Base-by-base conservation (phyloP, 2,888 invertebrate genomes). In the Polymixis flavicincta region DNA sequence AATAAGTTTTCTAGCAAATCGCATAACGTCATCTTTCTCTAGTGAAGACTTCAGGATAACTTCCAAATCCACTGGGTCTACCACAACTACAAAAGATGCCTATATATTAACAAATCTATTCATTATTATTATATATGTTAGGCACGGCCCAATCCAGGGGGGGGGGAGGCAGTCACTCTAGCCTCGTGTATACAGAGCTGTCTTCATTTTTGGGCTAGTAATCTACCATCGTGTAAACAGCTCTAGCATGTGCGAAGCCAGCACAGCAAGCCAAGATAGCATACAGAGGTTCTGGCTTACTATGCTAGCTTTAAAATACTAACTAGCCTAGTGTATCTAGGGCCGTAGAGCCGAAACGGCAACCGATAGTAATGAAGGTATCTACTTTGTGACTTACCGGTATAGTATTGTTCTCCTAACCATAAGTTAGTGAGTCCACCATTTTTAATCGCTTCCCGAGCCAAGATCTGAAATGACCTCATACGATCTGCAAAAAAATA, bases 11-110 rank as follows among this genome's bases (percentile, higher is more conserved):
- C 72, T 76, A 1, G 82, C 61, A 25, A 88, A 81, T 5, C 83
- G 78, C 71, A 88, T 80, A 0, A 88, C 22, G 11, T 90, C 88
- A 9, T 90, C 90, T 63, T 93, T 93, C 63, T 92, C 91, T 52
- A 93, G 73, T 25, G 88, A 90, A 0, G 82, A 78, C 70, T 91
- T 92, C 48, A 91, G 45, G 9, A 93, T 76, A 1, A 87, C 61
- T 59, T 92, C 92, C 0, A 87, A 88, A n/a, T 88, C 84, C 8
- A 78, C 87, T 4, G 92, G 87, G 61, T 93, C 91, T 3, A 90
- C 88, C 60, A 89, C 71, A 54, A 87, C 92, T 92, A 69, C 7
- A 83, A 84, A 22, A 54, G 5, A 19, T 61, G 5, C 22, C 7
- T 2, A 4, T 25, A 3, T 22, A 25, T 52, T 25, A 11, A 5